A percentile compares a stretch with the other conserved stretches of the same genome.
Conservation (phyloP, 2,797 vertebrate species). For the Diceros bicornis region DNA sequence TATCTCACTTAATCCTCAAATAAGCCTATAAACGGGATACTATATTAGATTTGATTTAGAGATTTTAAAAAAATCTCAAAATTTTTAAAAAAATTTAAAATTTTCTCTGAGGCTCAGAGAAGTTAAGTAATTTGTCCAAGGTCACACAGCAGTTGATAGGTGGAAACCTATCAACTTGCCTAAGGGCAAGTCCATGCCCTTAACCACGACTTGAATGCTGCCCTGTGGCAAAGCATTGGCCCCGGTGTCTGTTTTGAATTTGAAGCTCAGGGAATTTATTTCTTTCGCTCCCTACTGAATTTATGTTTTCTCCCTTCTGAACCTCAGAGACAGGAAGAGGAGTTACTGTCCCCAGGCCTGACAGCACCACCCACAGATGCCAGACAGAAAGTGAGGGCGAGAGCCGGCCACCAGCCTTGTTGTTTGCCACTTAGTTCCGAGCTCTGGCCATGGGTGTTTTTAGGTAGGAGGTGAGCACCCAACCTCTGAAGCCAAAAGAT, state of each 20-base stretch:
- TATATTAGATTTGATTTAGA: background rate
- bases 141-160: background rate
- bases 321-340: background rate
- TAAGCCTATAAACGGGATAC: background rate
- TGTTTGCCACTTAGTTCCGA: background rate
- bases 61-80: background rate
- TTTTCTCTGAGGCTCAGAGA: background rate
- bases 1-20: conserved; percentile 30
- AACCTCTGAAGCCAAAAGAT: background rate
- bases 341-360: background rate
- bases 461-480: background rate
- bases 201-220: background rate
- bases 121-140: background rate
- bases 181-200: background rate
- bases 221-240: accelerated
- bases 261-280: background rate
- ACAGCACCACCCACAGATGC: background rate
- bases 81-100: background rate
- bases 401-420: accelerated
- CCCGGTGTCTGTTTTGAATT: background rate
- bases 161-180: too few relatives aligned
- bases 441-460: background rate
- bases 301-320: background rate
- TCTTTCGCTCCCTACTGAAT: background rate
- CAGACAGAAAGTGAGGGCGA: background rate